phyloP scores from a whole-genome alignment of 2,113 vertebrate genomes.

The Alexandromys fortis region DNA sequence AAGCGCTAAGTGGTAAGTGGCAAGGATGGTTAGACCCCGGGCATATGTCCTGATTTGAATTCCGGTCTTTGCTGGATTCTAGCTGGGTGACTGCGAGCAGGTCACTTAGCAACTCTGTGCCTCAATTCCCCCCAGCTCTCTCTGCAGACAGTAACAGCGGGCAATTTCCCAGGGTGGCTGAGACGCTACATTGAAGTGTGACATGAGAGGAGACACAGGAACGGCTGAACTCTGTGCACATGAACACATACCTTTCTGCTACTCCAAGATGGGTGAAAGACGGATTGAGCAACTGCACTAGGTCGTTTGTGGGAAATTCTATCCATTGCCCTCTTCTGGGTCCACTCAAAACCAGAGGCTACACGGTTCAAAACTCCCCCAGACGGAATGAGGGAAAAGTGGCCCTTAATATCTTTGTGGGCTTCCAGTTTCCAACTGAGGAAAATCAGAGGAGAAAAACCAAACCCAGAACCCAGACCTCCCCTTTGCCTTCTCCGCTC shows the following conservation, averaged over 20 bases:
- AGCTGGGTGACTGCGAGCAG: background rate
- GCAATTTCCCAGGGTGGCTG: background rate
- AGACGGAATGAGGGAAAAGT: background rate
- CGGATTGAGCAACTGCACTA: background rate
- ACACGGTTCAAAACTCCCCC: background rate
- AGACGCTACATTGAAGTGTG: background rate
- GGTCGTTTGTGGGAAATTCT: background rate
- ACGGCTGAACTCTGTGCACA: fast-evolving
- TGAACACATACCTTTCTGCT: background rate
- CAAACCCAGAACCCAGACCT: background rate
- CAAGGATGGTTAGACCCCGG: background rate
- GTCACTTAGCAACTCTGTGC: background rate
- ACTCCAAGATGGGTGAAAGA: background rate
- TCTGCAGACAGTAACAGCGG: background rate
- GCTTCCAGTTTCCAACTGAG: background rate
- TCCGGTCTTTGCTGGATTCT: background rate
- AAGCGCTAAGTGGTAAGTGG: background rate
- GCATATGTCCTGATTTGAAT: background rate
- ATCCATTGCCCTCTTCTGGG: background rate
- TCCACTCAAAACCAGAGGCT: background rate
- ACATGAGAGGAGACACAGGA: background rate
- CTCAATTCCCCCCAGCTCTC: background rate
- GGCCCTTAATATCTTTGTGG: background rate
- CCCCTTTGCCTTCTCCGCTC: background rate
- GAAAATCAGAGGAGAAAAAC: background rate